phyloP scores from a whole-genome alignment of 2,888 invertebrate genomes.

The Pyrrhia umbra region DNA sequence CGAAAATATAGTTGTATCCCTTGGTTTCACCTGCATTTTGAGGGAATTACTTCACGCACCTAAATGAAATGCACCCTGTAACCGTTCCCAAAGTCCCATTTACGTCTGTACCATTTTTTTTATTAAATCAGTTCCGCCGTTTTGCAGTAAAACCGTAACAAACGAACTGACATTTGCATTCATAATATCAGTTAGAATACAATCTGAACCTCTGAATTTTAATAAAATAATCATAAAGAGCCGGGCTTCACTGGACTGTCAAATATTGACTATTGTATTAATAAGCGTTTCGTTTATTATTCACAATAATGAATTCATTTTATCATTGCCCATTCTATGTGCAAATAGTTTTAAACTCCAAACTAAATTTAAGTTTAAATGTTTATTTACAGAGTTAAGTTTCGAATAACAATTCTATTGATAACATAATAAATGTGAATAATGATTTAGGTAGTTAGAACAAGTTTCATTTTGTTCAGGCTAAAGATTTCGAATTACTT shows the following conservation, averaged over 20 bases:
- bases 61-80: too few species aligned
- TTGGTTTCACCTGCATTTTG: too few species aligned
- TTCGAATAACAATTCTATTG: conserved; percentile 17
- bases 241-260: not conserved
- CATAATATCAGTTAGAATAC: too few species aligned
- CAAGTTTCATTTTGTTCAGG: conserved; percentile 44
- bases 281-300: not conserved
- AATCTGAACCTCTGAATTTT: too few species aligned
- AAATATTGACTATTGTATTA: conserved; percentile 1
- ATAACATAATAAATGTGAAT: conserved; percentile 29
- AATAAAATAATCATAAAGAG: not conserved
- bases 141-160: too few species aligned
- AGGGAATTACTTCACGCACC: too few species aligned
- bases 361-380: not conserved
- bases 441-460: conserved; percentile 40
- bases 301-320: not conserved
- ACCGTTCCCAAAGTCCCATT: too few species aligned
- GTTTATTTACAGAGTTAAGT: not conserved
- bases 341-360: not conserved
- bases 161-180: too few species aligned
- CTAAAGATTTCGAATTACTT: conserved; percentile 47
- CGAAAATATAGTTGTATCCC: too few species aligned
- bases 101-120: too few species aligned
- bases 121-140: too few species aligned
- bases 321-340: not conserved